Percentiles rank a stretch among this genome's conserved stretches.
Conservation (phyloP, 2,113 vertebrate genomes). For the Myrmecophaga tridactyla region DNA sequence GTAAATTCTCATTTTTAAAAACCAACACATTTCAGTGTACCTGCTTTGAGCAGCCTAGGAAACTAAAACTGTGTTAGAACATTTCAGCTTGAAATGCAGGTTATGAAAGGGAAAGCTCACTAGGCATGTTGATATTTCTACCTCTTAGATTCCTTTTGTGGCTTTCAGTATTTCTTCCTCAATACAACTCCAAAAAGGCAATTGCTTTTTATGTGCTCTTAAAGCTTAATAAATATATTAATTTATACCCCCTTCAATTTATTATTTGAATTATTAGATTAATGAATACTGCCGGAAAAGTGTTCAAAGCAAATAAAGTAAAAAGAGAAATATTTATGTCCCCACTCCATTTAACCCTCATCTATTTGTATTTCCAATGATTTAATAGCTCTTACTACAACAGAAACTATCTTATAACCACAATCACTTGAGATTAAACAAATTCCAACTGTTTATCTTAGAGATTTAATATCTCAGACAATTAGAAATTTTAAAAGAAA, state of each 20-base stretch:
- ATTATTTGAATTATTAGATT: background rate
- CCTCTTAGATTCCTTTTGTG: background rate
- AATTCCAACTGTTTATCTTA: background rate
- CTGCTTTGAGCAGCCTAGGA: no score
- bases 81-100: background rate
- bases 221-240: conserved; percentile 45
- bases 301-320: background rate
- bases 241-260: background rate
- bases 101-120: background rate
- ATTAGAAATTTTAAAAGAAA: background rate
- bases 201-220: background rate
- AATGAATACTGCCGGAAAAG: conserved; percentile 28
- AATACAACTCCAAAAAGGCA: background rate
- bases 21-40: no score
- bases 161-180: background rate
- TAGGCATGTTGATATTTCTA: background rate
- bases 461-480: background rate
- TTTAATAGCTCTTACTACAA: background rate
- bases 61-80: background rate
- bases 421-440: conserved; percentile 4
- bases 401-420: background rate
- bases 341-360: background rate
- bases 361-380: background rate
- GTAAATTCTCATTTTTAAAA: no score
- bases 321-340: background rate